These are phyloP conservation scores for Oligia latruncula DNA, from an alignment of 2,888 invertebrate species.

Conservation along the genomic window DNA sequence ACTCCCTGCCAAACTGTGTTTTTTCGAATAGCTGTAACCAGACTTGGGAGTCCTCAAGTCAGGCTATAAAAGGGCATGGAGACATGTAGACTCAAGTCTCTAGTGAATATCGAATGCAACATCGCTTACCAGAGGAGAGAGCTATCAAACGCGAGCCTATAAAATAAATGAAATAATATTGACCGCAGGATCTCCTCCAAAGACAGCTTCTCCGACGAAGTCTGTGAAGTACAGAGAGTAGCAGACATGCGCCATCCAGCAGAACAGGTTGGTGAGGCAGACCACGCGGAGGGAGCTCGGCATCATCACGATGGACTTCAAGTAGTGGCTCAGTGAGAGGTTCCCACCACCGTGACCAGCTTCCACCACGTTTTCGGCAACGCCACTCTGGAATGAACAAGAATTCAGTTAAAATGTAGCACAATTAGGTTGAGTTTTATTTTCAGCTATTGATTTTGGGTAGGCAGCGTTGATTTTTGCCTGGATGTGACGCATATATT, in stretches of 20 bases:
- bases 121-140: neutral
- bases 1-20: neutral
- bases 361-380: constrained; percentile 69
- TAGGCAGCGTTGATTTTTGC: neutral
- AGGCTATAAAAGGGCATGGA: no score
- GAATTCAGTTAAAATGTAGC: neutral
- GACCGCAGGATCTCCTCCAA: constrained; percentile 95
- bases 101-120: neutral
- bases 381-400: constrained; percentile 68
- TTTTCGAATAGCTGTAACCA: neutral
- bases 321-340: constrained; percentile 93
- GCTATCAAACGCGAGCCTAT: neutral
- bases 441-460: neutral
- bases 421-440: neutral
- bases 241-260: constrained; percentile 99
- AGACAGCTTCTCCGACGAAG: constrained; percentile 97
- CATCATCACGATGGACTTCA: constrained; percentile 97
- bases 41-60: neutral
- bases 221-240: constrained; percentile 99
- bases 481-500: no score
- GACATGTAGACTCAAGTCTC: neutral
- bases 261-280: constrained; percentile 98
- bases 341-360: constrained; percentile 70
- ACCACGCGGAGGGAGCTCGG: constrained; percentile 95
- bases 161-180: constrained; percentile 65